These are phyloP conservation scores for Sapayoa aenigma DNA, from an alignment of 2,113 vertebrate genomes.

Conservation along the genomic window DNA sequence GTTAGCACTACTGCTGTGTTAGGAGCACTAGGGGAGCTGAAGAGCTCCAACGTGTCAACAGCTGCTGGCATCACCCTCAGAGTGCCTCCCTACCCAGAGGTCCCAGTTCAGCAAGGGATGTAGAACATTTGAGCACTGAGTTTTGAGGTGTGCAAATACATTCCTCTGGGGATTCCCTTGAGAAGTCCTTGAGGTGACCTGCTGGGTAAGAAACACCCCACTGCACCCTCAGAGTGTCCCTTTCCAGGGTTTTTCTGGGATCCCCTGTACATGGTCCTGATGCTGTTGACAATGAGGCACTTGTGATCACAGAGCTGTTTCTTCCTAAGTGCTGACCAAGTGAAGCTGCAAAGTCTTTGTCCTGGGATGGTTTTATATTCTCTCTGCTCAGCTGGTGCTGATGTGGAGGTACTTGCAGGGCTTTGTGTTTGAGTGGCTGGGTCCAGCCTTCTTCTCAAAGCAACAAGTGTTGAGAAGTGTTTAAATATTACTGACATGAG, in stretches of 20 bases:
- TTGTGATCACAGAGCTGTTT: not conserved
- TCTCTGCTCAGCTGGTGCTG: not conserved
- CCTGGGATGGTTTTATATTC: not conserved
- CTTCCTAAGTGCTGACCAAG: not conserved
- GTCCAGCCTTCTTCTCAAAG: not conserved
- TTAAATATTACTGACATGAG: not conserved
- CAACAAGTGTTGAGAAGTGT: not conserved
- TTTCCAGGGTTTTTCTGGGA: not conserved
- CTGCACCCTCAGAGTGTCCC: rapidly evolving
- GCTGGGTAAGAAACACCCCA: not conserved
- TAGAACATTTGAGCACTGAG: not conserved
- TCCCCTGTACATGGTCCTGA: not conserved
- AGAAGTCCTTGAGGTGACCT: not conserved
- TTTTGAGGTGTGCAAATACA: not conserved
- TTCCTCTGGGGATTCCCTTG: not conserved
- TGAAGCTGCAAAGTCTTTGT: not conserved
- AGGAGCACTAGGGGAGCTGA: not conserved
- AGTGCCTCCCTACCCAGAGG: not conserved
- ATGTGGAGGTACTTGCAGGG: not conserved
- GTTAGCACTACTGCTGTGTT: not conserved
- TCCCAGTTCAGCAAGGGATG: not conserved
- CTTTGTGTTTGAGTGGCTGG: not conserved
- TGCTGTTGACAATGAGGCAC: not conserved
- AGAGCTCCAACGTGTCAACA: not conserved
- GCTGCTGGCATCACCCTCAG: not conserved